Evolutionary conservation across 2,797 vertebrate genomes (phyloP), one percentile per base, ranked within the genome.

Genomic region (Fistularia tabacaria): DNA sequence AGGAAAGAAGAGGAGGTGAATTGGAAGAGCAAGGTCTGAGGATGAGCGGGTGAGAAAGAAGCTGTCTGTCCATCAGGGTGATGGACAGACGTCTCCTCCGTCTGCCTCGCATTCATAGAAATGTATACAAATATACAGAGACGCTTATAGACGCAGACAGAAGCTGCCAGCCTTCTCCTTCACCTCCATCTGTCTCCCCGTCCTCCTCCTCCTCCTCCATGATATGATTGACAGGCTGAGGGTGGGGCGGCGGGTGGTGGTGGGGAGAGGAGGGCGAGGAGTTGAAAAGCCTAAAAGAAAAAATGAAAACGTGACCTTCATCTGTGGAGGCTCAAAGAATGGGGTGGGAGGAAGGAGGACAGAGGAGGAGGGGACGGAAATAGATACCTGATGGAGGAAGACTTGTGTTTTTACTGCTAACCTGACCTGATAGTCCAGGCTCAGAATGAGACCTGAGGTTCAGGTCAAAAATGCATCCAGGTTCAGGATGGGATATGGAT

Each of bases 131-230:
- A 60, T 78, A 75, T 64, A 79, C 75, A 74, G 69, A 82, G 71
- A 78, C 70, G 43, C 62, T 9, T 73, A 81, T 72, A 77, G 62
- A 78, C 48, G 51, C 67, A 68, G 15, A 37, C 62, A 69, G 59
- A 68, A 14, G 44, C 57, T 43, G 68, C 62, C 65, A 64, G 80
- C 70, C 79, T 66, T 69, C 74, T 81, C 74, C 80, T 76, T 84
- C 78, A 82, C 76, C 78, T 83, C 84, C 81, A 84, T 85, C 84
- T 85, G 81, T 85, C 81, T 80, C 65, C 66, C 54, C 25, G 25
- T 25, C 25, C 25, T 25, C 70, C 71, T 56, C 62, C 39, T 56
- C 57, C 14, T n/a, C 41, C 14, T 10, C 50, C 46, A 40, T 1
- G 42, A 25, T 47, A 47, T 82, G 81, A 85, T 55, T 79, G 73